Evolutionary conservation across 2,797 vertebrate genomes (phyloP), one percentile per base, ranked within the genome.

Genomic region (Manis javanica): DNA sequence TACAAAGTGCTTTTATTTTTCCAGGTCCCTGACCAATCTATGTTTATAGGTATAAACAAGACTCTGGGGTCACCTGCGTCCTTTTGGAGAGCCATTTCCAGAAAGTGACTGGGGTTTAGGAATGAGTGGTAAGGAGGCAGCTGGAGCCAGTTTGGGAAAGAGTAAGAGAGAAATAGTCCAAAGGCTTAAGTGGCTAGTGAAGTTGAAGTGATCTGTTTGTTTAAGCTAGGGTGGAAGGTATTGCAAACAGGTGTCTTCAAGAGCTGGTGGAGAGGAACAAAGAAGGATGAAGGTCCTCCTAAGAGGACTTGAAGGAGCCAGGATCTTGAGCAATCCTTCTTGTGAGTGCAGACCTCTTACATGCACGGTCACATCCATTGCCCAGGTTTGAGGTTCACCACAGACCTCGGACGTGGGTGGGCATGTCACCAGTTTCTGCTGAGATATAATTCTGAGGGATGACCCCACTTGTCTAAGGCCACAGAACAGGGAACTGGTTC

Each of bases 21-120:
- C 46, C 46, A 49, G 29, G 46, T 81, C 19, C 64, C 34, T 79
- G 74, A 68, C 90, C 64, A 66, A 53, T 51, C 26, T 14, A 31
- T 6, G 18, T 49, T 69, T 15, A 29, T 14, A 42, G 64, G 37
- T 23, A 75, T 46, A 75, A 66, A 61, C 68, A 79, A 88, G 82
- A 61, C 68, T 31, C 24, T 64, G 39, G 34, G 72, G 64, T 46
- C 85, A 75, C 55, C 26, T n/a, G 26, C 29, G 69, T 34, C 84
- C 83, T 89, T 81, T 34, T 31, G 61, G 95, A 93, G n/a, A 82
- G 77, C 18, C 24, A 79, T 24, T 91, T 92, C 64, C 90, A 84
- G 81, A 90, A 91, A 68, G 66, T 15, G 31, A 31, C 14, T n/a
- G 21, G 69, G 74, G 9, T 51, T 92, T 86, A 71, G 91, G 57